Evolutionary conservation across 2,113 vertebrate genomes (phyloP).

Genomic region (Otocyon megalotis): DNA sequence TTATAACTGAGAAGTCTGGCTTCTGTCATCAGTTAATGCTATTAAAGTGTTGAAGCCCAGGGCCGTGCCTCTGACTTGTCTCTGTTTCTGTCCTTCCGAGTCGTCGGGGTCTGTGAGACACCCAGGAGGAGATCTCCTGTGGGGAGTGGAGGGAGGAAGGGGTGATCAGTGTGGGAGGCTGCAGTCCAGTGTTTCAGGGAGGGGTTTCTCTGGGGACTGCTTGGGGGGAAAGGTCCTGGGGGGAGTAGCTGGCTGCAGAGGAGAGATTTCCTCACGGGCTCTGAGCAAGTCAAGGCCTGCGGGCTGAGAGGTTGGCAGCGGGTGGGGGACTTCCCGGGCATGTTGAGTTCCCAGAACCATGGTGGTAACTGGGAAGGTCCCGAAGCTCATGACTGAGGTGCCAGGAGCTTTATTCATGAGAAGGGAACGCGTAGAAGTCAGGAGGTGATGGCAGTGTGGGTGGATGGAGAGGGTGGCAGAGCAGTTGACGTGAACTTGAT

Average conservation of each 20-base stretch:
- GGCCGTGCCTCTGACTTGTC: not conserved
- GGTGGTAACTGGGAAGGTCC: no score
- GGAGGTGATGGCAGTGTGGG: not conserved
- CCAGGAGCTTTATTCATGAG: not conserved
- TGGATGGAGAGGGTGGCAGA: not conserved
- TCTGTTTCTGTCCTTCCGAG: not conserved
- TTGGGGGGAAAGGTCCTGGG: not conserved
- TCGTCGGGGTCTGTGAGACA: not conserved
- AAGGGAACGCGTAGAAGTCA: not conserved
- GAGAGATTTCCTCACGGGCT: not conserved
- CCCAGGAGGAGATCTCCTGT: fast-evolving
- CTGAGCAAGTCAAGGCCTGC: not conserved
- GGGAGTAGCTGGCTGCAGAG: not conserved
- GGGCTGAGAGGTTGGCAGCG: not conserved
- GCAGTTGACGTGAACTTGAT: not conserved
- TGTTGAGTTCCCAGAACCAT: not conserved
- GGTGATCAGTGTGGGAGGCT: not conserved
- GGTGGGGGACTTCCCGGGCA: no score
- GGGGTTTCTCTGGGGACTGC: fast-evolving
- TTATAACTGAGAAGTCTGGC: not conserved
- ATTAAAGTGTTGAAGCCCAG: conserved; percentile 6
- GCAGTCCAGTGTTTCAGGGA: not conserved
- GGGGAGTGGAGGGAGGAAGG: not conserved
- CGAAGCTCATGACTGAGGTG: fast-evolving
- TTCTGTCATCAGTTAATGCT: not conserved